These are phyloP conservation scores for Atrichornis clamosus DNA, from an alignment of 2,113 vertebrate genomes.

Conservation along the genomic window DNA sequence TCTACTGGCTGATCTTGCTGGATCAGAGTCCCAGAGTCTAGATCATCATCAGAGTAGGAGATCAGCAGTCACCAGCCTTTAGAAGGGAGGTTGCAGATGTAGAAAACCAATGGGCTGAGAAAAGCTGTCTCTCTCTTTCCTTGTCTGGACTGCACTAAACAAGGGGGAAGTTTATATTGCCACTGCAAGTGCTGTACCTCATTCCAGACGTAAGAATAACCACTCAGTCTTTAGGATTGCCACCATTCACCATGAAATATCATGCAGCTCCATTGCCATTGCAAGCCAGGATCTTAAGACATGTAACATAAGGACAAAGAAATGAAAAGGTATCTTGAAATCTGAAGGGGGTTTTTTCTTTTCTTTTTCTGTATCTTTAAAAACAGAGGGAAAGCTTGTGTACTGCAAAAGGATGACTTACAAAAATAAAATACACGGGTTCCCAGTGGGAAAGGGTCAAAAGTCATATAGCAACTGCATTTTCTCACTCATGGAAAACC, in stretches of 20 bases:
- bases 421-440: background rate
- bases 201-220: background rate
- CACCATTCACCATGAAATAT: background rate
- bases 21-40: background rate
- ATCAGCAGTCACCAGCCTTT: background rate
- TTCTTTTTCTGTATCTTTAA: background rate
- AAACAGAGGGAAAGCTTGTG: background rate
- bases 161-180: background rate
- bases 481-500: slow-evolving; percentile 2
- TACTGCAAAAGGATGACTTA: background rate
- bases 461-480: background rate
- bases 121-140: background rate
- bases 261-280: background rate
- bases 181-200: background rate
- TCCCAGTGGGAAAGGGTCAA: background rate
- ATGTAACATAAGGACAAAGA: background rate
- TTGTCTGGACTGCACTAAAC: background rate
- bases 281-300: background rate
- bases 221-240: background rate
- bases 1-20: background rate
- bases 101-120: background rate
- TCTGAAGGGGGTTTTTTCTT: background rate
- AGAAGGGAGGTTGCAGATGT: background rate
- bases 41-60: background rate
- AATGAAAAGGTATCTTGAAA: background rate